Conservation (phyloP, 2,797 vertebrate genomes). For the Mormyrus proboscirostris region DNA sequence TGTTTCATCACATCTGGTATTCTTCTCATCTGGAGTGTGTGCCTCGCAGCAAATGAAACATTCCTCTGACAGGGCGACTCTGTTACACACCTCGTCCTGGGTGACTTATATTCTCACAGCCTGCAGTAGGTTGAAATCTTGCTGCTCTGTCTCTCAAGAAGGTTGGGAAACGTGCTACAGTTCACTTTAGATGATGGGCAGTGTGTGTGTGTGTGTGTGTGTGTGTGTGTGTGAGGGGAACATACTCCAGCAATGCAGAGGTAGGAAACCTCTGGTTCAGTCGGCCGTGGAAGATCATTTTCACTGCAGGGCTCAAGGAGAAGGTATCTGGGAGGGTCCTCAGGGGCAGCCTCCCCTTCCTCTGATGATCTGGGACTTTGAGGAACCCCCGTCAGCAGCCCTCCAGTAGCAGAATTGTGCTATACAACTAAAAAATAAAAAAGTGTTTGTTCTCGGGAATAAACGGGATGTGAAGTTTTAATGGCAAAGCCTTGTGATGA, state of each 20-base stretch:
- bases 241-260: constrained; percentile 17
- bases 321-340: constrained; percentile 10
- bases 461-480: neutral
- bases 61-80: constrained; percentile 38
- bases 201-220: neutral
- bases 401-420: neutral
- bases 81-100: constrained; percentile 46
- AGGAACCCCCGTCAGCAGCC: neutral
- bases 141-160: constrained; percentile 24
- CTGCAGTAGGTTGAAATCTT: constrained; percentile 32
- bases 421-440: neutral
- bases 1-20: constrained; percentile 25
- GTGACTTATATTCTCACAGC: constrained; percentile 40
- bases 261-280: constrained; percentile 28
- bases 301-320: constrained; percentile 23
- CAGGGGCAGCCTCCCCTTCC: neutral
- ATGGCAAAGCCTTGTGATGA: neutral
- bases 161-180: constrained; percentile 28
- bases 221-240: neutral
- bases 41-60: constrained; percentile 34
- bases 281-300: constrained; percentile 14
- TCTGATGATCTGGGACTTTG: constrained; percentile 15
- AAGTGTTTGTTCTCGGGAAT: neutral
- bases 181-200: neutral
- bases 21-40: constrained; percentile 32